Base-by-base conservation (phyloP, 2,888 invertebrate species). In the Coenonympha arcania region DNA sequence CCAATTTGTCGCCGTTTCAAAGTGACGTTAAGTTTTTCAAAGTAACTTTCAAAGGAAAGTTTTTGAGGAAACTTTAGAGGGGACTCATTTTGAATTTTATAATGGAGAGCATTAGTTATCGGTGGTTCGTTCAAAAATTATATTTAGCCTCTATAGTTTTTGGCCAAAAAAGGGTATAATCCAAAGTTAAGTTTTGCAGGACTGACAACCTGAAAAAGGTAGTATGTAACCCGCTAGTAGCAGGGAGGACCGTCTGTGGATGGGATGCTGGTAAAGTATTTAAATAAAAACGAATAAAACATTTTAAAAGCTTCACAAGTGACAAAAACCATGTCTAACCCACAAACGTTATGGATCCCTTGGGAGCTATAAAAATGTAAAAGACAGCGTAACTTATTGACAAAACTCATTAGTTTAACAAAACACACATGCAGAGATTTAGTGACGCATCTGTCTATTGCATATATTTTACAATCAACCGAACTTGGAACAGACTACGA, bases 361-460 rank as follows among this genome's bases (percentile, higher is more conserved):
- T 16, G 80, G 66, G 83, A 62, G 66, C 61, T 69, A 74, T 69
- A 68, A 56, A 68, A 56, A 57, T 50, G 26, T 60, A 60, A 54
- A 67, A 63, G 65, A 76, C 74, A 79, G 70, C 79, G 77, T 79
- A 71, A 73, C 76, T 81, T 77, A 82, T 76, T 78, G 81, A 79
- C 83, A 74, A 71, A 74, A 68, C 73, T 79, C 76, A 83, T 84
- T 82, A 82, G 69, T 65, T 66, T 80, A 83, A 84, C 83, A 82
- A 80, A 83, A 84, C 71, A 75, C 84, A 85, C 77, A 81, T 82
- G 83, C 73, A 70, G 71, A 63, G 62, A 69, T 68, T 62, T 59
- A 67, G 58, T 63, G 68, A 63, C 71, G 71, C 83, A 84, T 81
- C 79, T 84, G 83, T 70, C 71, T 62, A 63, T 72, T 61, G 66